Evolutionary conservation across 2,113 vertebrate species (phyloP).

Genomic region (Aythya baeri): DNA sequence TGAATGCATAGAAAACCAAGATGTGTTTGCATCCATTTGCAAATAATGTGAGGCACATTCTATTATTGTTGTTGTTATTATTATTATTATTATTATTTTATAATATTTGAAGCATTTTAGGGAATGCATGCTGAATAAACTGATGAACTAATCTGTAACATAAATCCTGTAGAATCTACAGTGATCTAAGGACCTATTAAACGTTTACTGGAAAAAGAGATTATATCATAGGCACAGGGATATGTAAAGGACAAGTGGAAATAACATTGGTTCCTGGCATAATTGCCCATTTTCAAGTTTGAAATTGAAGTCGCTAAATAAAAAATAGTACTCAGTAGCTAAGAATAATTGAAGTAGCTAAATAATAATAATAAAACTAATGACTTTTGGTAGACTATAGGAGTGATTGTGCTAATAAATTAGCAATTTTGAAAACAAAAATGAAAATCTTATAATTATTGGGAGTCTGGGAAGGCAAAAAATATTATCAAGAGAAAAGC

Average conservation of each 20-base stretch:
- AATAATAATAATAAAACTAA: no score
- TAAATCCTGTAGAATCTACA: neutral
- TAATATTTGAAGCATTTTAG: neutral
- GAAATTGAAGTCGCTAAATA: neutral
- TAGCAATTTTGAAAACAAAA: neutral
- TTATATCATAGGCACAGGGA: neutral
- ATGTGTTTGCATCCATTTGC: neutral
- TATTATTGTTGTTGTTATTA: neutral
- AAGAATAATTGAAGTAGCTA: no score
- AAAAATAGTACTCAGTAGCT: no score
- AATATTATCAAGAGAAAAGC: neutral
- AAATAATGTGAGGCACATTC: neutral
- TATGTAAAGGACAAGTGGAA: neutral
- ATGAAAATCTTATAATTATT: neutral
- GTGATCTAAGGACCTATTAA: neutral
- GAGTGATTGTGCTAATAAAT: neutral
- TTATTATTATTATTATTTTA: neutral
- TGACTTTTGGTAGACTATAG: neutral
- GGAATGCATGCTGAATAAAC: neutral
- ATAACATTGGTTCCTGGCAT: neutral
- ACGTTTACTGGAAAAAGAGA: neutral
- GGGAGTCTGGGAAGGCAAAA: neutral
- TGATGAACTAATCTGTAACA: neutral
- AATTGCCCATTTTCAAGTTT: neutral
- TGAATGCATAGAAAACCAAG: neutral